phyloP scores from a whole-genome alignment of 2,797 vertebrate species.

The Lacerta agilis region DNA sequence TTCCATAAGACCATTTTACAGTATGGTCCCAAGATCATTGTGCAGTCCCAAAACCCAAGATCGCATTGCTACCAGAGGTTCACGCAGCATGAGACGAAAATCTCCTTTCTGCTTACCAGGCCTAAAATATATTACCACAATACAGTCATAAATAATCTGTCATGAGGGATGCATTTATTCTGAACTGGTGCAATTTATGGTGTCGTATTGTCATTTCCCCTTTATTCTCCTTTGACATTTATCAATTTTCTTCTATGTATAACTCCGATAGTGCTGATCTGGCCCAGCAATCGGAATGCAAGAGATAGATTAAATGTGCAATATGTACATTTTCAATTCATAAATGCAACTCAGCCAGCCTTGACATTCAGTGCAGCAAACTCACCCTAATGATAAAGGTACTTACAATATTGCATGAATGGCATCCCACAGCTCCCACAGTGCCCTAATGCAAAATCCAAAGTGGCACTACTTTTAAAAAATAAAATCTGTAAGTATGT shows the following conservation, averaged over 20 bases:
- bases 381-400: constrained; percentile 21
- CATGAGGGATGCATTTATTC: constrained; percentile 51
- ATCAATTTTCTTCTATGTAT: constrained; percentile 33
- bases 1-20: neutral
- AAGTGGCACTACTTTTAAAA: constrained; percentile 9
- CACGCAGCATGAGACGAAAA: neutral
- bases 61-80: neutral
- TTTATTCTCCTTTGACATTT: constrained; percentile 52
- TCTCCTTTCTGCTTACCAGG: constrained; percentile 39
- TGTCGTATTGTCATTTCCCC: constrained; percentile 40
- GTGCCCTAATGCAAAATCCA: constrained; percentile 32
- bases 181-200: constrained; percentile 51
- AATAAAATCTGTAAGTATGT: constrained; percentile 63
- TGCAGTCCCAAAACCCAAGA: neutral
- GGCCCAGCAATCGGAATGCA: constrained; percentile 36
- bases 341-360: neutral
- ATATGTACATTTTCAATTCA: neutral
- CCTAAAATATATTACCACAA: constrained; percentile 29
- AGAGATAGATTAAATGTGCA: neutral
- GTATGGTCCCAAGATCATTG: neutral
- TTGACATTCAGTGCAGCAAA: constrained; percentile 43
- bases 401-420: constrained; percentile 14
- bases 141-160: constrained; percentile 55
- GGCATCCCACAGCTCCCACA: constrained; percentile 54
- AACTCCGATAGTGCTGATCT: constrained; percentile 18